Base-by-base conservation (phyloP, 1,140 invertebrate species). In the Heliothis subflexa region DNA sequence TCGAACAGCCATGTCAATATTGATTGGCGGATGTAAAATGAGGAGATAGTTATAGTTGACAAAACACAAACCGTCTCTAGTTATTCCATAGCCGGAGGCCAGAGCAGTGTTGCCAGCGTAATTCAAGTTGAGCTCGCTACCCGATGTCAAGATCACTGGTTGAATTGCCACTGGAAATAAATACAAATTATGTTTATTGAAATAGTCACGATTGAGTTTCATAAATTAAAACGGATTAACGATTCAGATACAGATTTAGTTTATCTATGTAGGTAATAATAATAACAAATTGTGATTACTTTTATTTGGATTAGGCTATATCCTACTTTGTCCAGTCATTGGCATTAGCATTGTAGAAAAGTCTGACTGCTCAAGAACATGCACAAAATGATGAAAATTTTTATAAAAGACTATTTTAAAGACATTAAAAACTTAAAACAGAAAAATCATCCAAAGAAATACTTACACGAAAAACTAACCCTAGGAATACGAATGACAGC, bases 41-140 rank as follows among this genome's bases (percentile, higher is more conserved):
- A 71, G 49, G 1, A 14, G 40, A 14, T 50, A 9, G 12, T 59
- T 47, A 12, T 33, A 73, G 16, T 59, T 59, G 52, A 47, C 45
- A 57, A 73, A 73, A 78, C 70, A 81, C 79, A 72, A 64, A 86
- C 85, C 83, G 25, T 87, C 82, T 57, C 79, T 81, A n/a, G 84
- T 89, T 45, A 84, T 61, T 10, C 87, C 86, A 70, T 78, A 89
- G 28, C 87, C 87, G 0, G 87, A 87, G 55, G 83, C 84, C 2
- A 81, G 16, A 28, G 78, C 85, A 11, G 59, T 62, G 16, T 5
- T 33, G 1, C 86, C 86, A 10, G 55, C 81, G 57, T 82, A 87
- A 62, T 82, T 71, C n/a, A 68, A 61, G 52, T 83, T 84, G 11
- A 85, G 28, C 72, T 86, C 84, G 33, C 73, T 83, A 16, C 85